Evolutionary conservation across 2,888 invertebrate species (phyloP), one percentile per base, ranked within the genome.

Genomic region (Synergus japonicus): DNA sequence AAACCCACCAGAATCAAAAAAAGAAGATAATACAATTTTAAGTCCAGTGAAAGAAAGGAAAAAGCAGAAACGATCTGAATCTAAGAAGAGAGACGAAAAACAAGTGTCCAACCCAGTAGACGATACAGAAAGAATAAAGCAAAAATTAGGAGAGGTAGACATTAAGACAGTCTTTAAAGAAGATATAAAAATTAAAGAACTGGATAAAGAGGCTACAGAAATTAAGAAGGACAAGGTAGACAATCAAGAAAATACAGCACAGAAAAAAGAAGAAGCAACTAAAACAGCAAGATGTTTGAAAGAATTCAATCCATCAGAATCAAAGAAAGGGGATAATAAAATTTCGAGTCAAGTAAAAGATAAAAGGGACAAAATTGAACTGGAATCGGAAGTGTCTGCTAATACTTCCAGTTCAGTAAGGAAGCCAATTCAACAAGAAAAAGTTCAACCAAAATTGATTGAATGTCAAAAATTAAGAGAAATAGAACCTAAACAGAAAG

Each of bases 371-470:
- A 8, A 73, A 81, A 7, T 69, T 22, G 67, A 67, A 13, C 13
- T 22, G 8, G 37, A 73, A 37, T n/a, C 37, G 41, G 10, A 37
- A n/a, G n/a, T 49, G 9, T 10, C 15, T 29, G 15, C n/a, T n/a
- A 54, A 54, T 58, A 58, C n/a, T 73, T 73, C 54, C 7, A 41
- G 73, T 54, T 9, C 41, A 10, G 54, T 58, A 7, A 49, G 78
- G 78, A 46, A 58, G 67, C 29, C 66, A 77, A 77, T 65, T 77
- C 41, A 65, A 43, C 9, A 80, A 76, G 49, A 65, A 79, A 77
- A 64, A 77, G 13, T 13, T 67, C 9, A 64, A 76, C 5, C 64
- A 76, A 46, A 78, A 81, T 67, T 7, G 76, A 58, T 5, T 9
- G 12, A 73, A 63, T 29, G 15, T 9, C 8, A 13, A 37, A 49